Conservation (phyloP, 35 echinoderm and acorn worm species). For the Nesometra sesokonis region DNA sequence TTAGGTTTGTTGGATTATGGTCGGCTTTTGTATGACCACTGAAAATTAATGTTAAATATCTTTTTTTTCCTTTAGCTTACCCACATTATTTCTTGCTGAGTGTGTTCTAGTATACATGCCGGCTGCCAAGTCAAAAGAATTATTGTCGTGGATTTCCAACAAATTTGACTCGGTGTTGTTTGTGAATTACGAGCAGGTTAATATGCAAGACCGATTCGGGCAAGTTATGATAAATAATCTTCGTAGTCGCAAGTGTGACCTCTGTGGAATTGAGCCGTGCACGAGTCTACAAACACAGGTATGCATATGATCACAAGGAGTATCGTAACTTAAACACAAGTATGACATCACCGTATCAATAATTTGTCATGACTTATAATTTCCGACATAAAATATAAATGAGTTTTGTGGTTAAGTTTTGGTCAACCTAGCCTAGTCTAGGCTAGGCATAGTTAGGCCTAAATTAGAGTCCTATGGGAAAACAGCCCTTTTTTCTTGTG, state of each 20-base stretch:
- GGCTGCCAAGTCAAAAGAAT: slow-evolving; percentile 41
- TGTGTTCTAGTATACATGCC: slow-evolving; percentile 84
- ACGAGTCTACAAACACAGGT: slow-evolving; percentile 74
- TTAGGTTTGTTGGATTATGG: no score
- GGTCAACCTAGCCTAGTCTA: no score
- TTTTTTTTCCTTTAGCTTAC: slow-evolving; percentile 35
- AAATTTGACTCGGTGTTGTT: slow-evolving; percentile 40
- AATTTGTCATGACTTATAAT: no score
- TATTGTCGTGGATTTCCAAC: slow-evolving; percentile 42
- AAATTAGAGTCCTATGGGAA: no score
- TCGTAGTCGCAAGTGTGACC: slow-evolving; percentile 27
- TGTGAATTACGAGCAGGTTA: slow-evolving; percentile 89
- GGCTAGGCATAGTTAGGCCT: no score
- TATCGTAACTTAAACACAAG: no score
- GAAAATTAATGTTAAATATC: not conserved
- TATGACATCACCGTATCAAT: no score
- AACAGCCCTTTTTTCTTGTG: no score
- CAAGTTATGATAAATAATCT: slow-evolving; percentile 85
- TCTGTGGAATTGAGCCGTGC: slow-evolving; percentile 59
- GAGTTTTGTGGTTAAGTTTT: no score
- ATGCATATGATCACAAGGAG: no score
- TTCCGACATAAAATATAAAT: no score
- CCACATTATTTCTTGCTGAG: slow-evolving; percentile 79
- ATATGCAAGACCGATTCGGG: slow-evolving; percentile 85
- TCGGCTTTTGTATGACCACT: no score